Evolutionary conservation across 2,888 invertebrate species (phyloP).

Genomic region (Anoncus sp.): DNA sequence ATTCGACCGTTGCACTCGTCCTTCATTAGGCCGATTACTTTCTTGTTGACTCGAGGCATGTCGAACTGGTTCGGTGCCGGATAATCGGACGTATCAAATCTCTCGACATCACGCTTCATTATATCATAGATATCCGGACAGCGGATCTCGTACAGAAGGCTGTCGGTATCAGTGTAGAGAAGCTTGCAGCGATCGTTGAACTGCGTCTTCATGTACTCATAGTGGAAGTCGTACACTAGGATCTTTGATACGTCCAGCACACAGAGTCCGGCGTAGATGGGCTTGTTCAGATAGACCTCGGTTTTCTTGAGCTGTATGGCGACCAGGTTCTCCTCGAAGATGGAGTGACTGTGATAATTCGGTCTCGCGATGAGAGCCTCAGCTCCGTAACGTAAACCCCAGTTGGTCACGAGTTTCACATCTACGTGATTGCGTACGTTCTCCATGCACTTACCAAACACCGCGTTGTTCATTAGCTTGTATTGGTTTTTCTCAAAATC

Average conservation of each 20-base stretch:
- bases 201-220: constrained; percentile 38
- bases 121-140: constrained; percentile 77
- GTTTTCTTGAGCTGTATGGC: constrained; percentile 75
- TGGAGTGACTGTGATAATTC: constrained; percentile 72
- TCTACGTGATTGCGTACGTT: constrained; percentile 74
- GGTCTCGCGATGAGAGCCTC: constrained; percentile 72
- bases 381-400: constrained; percentile 74
- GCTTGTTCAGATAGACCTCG: constrained; percentile 64
- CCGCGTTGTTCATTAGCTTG: constrained; percentile 75
- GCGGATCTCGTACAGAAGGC: constrained; percentile 72
- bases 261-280: constrained; percentile 55
- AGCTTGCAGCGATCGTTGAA: constrained; percentile 65
- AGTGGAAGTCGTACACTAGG: constrained; percentile 59
- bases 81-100: constrained; percentile 75
- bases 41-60: constrained; percentile 71
- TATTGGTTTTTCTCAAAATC: constrained; percentile 76
- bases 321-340: constrained; percentile 77
- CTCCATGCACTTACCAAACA: constrained; percentile 71
- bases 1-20: constrained; percentile 73
- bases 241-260: constrained; percentile 63
- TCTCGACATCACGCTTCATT: constrained; percentile 65
- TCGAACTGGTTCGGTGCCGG: constrained; percentile 66
- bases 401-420: constrained; percentile 74
- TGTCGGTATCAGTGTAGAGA: constrained; percentile 74
- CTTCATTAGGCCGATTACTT: constrained; percentile 74